phyloP scores from a whole-genome alignment of 2,113 vertebrate species.

The Boleophthalmus pectinirostris region DNA sequence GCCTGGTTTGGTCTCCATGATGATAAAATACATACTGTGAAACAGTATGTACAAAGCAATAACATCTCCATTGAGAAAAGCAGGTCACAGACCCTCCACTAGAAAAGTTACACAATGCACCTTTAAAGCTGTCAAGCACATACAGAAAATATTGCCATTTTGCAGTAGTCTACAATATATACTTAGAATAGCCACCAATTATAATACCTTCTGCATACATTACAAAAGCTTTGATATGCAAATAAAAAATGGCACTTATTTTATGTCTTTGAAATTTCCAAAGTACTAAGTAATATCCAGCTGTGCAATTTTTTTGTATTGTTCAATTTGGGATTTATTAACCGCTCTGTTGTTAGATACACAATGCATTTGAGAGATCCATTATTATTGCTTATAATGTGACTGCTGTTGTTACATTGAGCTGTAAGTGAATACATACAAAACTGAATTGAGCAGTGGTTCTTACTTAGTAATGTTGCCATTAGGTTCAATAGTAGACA shows the following conservation, averaged over 20 bases:
- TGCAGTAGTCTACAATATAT: neutral
- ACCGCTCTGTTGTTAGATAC: neutral
- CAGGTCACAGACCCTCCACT: too few relatives aligned
- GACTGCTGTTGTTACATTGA: too few relatives aligned
- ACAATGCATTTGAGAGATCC: neutral
- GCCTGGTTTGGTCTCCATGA: too few relatives aligned
- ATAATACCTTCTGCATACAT: conserved; percentile 17
- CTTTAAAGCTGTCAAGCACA: neutral
- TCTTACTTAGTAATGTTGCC: too few relatives aligned
- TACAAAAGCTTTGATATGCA: conserved; percentile 37
- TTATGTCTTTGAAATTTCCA: conserved; percentile 11
- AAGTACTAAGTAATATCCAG: conserved; percentile 4
- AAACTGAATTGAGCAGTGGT: too few relatives aligned
- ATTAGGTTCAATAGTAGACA: too few relatives aligned
- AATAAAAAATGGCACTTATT: conserved; percentile 36
- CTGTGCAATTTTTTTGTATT: neutral
- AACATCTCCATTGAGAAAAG: too few relatives aligned
- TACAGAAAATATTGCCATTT: neutral
- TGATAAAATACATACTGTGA: too few relatives aligned
- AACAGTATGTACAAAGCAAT: too few relatives aligned
- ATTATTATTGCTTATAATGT: too few relatives aligned
- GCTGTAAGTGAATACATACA: too few relatives aligned
- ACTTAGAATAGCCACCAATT: neutral
- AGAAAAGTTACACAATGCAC: too few relatives aligned
- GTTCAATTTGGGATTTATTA: neutral